Conservation (phyloP, 2,888 invertebrate genomes). For the Drosophila demipolita region DNA sequence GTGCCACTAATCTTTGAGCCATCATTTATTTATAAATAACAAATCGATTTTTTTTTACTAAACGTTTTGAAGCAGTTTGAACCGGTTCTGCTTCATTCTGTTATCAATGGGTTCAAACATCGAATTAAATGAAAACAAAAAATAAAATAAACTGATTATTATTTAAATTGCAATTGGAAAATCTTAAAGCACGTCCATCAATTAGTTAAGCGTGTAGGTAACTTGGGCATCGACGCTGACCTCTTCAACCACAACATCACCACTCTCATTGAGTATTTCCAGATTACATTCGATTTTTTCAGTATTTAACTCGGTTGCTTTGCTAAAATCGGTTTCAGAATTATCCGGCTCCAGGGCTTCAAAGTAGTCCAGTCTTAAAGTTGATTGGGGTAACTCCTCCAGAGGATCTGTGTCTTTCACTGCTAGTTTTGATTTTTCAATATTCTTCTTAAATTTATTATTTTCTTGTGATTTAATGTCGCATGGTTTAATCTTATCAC, state of each 20-base stretch:
- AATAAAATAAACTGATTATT: neutral
- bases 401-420: neutral
- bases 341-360: slow-evolving; percentile 41
- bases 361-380: slow-evolving; percentile 43
- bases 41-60: slow-evolving; percentile 34
- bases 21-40: slow-evolving; percentile 49
- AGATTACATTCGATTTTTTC: slow-evolving; percentile 70
- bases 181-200: neutral
- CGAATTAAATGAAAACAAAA: slow-evolving; percentile 11
- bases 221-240: slow-evolving; percentile 74
- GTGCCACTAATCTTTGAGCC: slow-evolving; percentile 55
- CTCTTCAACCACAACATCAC: slow-evolving; percentile 62
- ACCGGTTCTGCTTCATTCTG: slow-evolving; percentile 41
- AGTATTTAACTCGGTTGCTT: slow-evolving; percentile 39
- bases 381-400: neutral
- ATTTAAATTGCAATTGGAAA: slow-evolving; percentile 18
- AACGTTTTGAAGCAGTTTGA: slow-evolving; percentile 18
- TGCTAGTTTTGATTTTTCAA: neutral
- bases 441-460: neutral
- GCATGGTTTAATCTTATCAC: neutral
- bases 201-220: slow-evolving; percentile 55
- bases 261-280: slow-evolving; percentile 70
- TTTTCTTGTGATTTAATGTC: neutral
- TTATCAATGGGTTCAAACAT: slow-evolving; percentile 44
- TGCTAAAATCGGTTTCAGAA: neutral